These are phyloP conservation scores for Temnothorax rugatulus DNA, from an alignment of 2,888 invertebrate genomes.

Conservation along the genomic window DNA sequence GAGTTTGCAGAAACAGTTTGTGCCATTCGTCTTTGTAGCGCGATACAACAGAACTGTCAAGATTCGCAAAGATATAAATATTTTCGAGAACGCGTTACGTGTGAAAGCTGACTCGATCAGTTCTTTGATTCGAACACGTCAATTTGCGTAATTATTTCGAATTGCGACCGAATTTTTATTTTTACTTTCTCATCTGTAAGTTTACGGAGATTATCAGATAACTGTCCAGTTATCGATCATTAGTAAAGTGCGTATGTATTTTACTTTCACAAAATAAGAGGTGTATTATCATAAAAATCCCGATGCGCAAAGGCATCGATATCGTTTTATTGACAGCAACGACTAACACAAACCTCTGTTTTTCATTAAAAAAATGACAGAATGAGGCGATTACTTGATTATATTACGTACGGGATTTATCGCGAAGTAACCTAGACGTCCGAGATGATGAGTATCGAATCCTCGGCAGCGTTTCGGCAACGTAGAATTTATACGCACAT, in stretches of 20 bases:
- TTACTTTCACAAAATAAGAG: not conserved
- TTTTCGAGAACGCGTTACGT: not conserved
- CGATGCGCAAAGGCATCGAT: not conserved
- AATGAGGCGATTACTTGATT: constrained; percentile 12
- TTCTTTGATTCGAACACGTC: not conserved
- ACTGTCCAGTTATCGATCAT: not conserved
- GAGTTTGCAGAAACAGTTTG: constrained; percentile 19
- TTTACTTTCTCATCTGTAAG: not conserved
- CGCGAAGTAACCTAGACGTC: constrained; percentile 52
- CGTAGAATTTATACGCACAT: constrained; percentile 1
- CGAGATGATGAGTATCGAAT: constrained; percentile 65
- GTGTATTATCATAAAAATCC: not conserved
- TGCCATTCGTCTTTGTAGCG: not conserved
- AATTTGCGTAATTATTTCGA: not conserved
- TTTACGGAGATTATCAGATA: not conserved
- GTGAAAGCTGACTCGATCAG: not conserved
- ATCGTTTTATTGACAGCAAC: not conserved
- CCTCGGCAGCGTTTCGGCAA: constrained; percentile 77
- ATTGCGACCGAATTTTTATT: not conserved
- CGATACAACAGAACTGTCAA: not conserved
- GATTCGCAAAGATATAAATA: not conserved
- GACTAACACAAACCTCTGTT: not conserved
- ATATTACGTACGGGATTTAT: constrained; percentile 52
- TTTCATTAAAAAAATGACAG: not conserved
- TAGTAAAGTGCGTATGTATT: not conserved